These are phyloP conservation scores for Porites lutea DNA, from an alignment of 64 coral and sea anemone genomes.

Conservation along the genomic window DNA sequence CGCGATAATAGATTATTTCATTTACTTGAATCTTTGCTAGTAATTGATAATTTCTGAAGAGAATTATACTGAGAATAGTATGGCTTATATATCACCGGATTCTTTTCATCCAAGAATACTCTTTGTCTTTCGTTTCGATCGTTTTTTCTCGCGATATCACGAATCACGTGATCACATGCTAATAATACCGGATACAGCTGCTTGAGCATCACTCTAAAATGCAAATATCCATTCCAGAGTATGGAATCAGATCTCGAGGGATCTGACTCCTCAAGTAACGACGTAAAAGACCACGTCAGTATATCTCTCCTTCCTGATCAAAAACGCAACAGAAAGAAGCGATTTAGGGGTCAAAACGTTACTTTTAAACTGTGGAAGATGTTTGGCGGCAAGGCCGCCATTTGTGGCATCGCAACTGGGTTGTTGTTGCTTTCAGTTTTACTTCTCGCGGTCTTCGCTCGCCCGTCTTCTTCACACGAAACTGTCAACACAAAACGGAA, in stretches of 20 bases:
- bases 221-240: conserved; percentile 29
- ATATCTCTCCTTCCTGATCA: conserved; percentile 27
- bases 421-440: conserved; percentile 29
- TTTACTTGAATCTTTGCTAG: too few relatives aligned
- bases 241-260: conserved; percentile 41
- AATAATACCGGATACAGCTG: conserved; percentile 41
- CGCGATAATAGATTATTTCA: too few relatives aligned
- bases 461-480: conserved; percentile 28
- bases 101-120: background rate
- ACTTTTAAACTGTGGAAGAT: background rate
- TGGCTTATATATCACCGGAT: too few relatives aligned
- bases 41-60: too few relatives aligned
- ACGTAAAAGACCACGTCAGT: conserved; percentile 24
- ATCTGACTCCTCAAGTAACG: conserved; percentile 35
- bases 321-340: background rate
- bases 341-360: background rate
- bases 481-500: background rate
- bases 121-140: background rate
- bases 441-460: conserved; percentile 23
- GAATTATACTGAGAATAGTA: too few relatives aligned
- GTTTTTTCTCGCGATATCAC: background rate
- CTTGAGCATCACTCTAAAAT: conserved; percentile 3
- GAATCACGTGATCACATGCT: conserved; percentile 15
- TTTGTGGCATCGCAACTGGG: background rate
- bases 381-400: conserved; percentile 15